Percentiles rank a stretch among this genome's conserved stretches.
Conservation (phyloP, 2,797 vertebrate species). For the Pangasius macronema region DNA sequence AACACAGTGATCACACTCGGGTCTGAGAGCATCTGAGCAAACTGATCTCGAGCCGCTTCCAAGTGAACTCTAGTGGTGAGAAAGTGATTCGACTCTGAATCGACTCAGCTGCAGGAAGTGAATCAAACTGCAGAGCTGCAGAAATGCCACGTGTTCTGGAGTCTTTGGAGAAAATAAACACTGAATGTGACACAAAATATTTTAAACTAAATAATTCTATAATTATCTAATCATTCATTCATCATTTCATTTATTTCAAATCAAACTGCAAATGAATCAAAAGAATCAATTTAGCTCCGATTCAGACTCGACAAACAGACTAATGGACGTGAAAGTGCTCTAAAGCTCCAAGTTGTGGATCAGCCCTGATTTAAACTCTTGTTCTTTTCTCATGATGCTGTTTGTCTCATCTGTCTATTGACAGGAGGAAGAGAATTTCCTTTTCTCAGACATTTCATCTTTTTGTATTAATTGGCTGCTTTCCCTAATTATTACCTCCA, state of each 20-base stretch:
- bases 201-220: background rate
- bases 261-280: background rate
- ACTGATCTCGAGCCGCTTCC: background rate
- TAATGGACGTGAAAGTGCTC: background rate
- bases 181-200: background rate
- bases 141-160: background rate
- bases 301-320: background rate
- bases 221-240: background rate
- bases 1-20: background rate
- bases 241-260: no score
- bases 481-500: constrained; percentile 24
- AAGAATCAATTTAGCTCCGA: background rate
- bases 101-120: background rate
- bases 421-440: background rate
- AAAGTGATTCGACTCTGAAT: background rate
- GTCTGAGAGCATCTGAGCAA: background rate
- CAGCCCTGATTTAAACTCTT: background rate
- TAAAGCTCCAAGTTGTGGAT: background rate
- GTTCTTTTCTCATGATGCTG: background rate
- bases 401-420: background rate
- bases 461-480: constrained; percentile 22
- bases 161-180: background rate
- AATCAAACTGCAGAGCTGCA: background rate
- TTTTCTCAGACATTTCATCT: constrained; percentile 7
- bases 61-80: background rate